Conservation (phyloP, 2,113 vertebrate species). For the Terrapene triunguis region DNA sequence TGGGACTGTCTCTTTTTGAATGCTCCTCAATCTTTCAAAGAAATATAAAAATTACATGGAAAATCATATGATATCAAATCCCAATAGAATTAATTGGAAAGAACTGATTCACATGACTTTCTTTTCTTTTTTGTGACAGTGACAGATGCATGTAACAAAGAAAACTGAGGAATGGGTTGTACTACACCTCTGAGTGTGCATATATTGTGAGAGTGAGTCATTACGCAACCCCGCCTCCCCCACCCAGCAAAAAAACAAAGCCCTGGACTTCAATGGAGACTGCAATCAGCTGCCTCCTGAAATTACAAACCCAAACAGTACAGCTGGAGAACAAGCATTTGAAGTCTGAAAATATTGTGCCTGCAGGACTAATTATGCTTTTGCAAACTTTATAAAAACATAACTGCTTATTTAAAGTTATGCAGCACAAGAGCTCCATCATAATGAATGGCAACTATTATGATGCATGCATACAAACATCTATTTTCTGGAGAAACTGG, state of each 20-base stretch:
- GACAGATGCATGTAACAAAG: constrained; percentile 43
- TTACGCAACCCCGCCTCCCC: background rate
- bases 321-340: constrained; percentile 74
- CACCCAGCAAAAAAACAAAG: background rate
- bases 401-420: constrained; percentile 72
- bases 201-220: background rate
- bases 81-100: background rate
- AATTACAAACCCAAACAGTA: constrained; percentile 58
- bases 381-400: constrained; percentile 74
- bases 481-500: constrained; percentile 68
- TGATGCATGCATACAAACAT: constrained; percentile 52
- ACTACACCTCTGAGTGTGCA: background rate
- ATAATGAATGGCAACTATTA: constrained; percentile 52
- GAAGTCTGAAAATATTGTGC: constrained; percentile 74
- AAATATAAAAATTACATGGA: constrained; percentile 16
- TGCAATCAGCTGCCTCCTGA: constrained; percentile 6
- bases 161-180: background rate
- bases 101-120: constrained; percentile 4
- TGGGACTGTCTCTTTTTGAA: accelerated
- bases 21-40: background rate
- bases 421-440: constrained; percentile 27
- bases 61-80: background rate
- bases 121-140: background rate
- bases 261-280: constrained; percentile 27
- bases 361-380: constrained; percentile 78